Evolutionary conservation across 2,797 vertebrate genomes (phyloP).

Genomic region (Cossypha dichroa): DNA sequence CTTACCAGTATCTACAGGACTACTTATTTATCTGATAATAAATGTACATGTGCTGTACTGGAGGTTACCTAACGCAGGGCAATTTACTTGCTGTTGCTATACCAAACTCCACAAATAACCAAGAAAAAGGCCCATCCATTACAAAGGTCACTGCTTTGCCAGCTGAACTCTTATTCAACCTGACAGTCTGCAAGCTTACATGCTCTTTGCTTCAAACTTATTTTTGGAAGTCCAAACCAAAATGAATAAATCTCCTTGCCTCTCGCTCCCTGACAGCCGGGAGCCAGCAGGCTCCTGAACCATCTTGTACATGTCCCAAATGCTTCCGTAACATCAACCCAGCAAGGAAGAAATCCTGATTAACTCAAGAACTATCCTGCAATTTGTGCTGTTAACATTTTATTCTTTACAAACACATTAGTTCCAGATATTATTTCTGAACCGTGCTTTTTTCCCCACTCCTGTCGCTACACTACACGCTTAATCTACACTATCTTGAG

Average conservation of each 20-base stretch:
- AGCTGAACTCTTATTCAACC: neutral
- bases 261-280: neutral
- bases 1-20: neutral
- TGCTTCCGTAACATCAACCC: neutral
- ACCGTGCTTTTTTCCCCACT: rapidly evolving
- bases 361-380: neutral
- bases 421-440: neutral
- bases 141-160: neutral
- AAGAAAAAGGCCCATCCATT: neutral
- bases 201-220: neutral
- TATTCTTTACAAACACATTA: neutral
- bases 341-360: neutral
- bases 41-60: rapidly evolving
- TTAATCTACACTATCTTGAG: neutral
- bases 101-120: neutral
- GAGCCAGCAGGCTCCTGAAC: neutral
- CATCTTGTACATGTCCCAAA: neutral
- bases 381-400: neutral
- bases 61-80: rapidly evolving
- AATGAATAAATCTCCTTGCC: neutral
- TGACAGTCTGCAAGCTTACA: rapidly evolving
- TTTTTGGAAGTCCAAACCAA: neutral
- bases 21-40: neutral
- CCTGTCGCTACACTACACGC: neutral
- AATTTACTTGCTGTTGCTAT: neutral